Conservation (phyloP, 2,888 invertebrate genomes). For the Thymelicus sylvestris region DNA sequence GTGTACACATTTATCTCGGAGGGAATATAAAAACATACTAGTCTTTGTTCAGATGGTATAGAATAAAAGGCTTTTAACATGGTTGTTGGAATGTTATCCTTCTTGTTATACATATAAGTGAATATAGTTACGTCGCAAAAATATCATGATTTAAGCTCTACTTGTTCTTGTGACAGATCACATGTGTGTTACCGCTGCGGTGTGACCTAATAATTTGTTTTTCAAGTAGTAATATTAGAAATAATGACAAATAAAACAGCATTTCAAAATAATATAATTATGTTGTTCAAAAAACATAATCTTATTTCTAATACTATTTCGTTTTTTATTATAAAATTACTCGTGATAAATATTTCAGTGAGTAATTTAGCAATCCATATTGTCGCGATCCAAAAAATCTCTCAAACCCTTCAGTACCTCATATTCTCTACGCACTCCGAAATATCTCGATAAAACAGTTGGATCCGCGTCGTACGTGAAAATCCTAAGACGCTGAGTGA, state of each 20-base stretch:
- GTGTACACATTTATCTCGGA: slow-evolving; percentile 30
- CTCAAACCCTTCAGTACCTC: slow-evolving; percentile 12
- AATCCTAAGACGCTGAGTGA: slow-evolving; percentile 53
- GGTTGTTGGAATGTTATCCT: background rate
- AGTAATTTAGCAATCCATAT: background rate
- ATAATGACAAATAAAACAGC: no score
- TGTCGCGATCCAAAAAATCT: background rate
- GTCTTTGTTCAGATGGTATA: slow-evolving; percentile 14
- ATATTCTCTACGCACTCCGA: background rate
- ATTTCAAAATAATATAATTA: no score
- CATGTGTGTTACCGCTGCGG: no score
- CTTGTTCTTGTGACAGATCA: no score
- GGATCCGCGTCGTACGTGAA: slow-evolving; percentile 34
- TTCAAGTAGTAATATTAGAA: no score
- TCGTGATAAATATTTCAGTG: background rate
- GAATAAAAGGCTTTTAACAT: slow-evolving; percentile 6
- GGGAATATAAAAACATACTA: slow-evolving; percentile 25
- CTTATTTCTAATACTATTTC: no score
- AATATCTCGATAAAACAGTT: slow-evolving; percentile 34
- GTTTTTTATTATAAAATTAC: no score
- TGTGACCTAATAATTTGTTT: no score
- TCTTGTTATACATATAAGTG: no score
- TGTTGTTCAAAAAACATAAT: no score
- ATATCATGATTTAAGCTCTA: no score
- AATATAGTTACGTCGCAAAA: no score